These are phyloP conservation scores for Ceratothoa steindachneri DNA, from an alignment of 2,888 invertebrate genomes.

Conservation along the genomic window DNA sequence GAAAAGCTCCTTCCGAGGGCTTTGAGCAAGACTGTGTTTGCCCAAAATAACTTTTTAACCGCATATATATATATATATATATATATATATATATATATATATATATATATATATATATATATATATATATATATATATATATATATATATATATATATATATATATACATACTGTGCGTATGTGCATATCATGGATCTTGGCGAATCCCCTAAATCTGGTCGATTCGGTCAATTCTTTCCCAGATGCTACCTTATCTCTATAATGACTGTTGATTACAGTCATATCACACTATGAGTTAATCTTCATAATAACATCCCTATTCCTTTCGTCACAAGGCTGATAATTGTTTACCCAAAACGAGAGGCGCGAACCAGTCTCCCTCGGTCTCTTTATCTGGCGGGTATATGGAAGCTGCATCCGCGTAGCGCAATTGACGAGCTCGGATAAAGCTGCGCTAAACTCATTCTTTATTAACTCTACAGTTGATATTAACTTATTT, in stretches of 20 bases:
- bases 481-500: background rate
- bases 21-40: too few species aligned
- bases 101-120: too few species aligned
- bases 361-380: too few species aligned
- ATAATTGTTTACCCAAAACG: too few species aligned
- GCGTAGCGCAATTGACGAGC: background rate
- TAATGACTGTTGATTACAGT: background rate
- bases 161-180: background rate
- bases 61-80: too few species aligned
- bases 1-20: too few species aligned
- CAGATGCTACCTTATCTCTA: constrained; percentile 11
- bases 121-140: background rate
- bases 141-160: background rate
- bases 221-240: background rate
- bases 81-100: too few species aligned
- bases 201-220: constrained; percentile 2
- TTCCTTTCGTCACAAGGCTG: too few species aligned
- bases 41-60: too few species aligned
- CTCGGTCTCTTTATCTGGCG: background rate
- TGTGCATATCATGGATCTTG: background rate
- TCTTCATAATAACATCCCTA: too few species aligned
- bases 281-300: background rate
- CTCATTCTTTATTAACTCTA: background rate
- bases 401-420: constrained; percentile 9
- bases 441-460: constrained; percentile 5